These are phyloP conservation scores for Polyergus mexicanus DNA, from an alignment of 1,140 invertebrate genomes.

Conservation along the genomic window DNA sequence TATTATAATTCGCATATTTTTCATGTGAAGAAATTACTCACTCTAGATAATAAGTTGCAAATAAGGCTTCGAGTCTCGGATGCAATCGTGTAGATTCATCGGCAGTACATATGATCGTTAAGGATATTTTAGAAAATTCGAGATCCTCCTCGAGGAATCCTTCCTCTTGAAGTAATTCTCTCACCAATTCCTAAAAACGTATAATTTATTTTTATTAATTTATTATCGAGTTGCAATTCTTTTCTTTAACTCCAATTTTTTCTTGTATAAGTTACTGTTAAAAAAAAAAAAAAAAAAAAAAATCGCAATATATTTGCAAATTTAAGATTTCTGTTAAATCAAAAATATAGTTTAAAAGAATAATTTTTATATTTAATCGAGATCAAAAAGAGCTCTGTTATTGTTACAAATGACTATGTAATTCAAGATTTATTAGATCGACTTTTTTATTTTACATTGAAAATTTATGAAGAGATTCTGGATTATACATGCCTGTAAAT, in stretches of 20 bases:
- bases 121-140: constrained; percentile 83
- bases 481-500: constrained; percentile 80
- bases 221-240: not conserved
- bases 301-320: not conserved
- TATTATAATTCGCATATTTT: not conserved
- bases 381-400: not conserved
- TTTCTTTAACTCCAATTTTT: not conserved
- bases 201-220: not conserved
- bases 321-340: not conserved
- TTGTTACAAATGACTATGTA: not conserved
- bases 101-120: constrained; percentile 81
- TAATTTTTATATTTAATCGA: not conserved
- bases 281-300: constrained; percentile 5
- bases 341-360: not conserved
- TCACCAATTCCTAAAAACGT: constrained; percentile 79
- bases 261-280: not conserved
- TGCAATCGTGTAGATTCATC: constrained; percentile 81
- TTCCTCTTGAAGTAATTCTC: constrained; percentile 82
- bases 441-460: not conserved
- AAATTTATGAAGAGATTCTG: not conserved
- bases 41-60: constrained; percentile 81
- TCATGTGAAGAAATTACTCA: constrained; percentile 38
- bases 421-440: not conserved
- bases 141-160: constrained; percentile 85
- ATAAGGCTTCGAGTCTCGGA: constrained; percentile 80